phyloP scores from a whole-genome alignment of 37 sponge, comb jelly and placozoan genomes.

The Bolinopsis microptera region DNA sequence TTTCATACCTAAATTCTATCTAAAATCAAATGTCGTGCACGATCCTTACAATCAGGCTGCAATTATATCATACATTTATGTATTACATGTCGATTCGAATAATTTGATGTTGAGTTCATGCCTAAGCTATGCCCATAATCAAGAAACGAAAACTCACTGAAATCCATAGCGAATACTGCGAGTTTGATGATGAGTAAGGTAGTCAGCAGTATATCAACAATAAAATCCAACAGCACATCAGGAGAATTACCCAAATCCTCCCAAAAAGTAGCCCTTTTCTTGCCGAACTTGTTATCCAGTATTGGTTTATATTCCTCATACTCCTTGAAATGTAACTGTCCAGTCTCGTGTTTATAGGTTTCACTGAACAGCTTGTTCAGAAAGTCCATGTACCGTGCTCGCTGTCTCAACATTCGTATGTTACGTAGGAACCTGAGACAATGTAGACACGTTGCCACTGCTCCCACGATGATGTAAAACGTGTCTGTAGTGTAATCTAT shows the following conservation, averaged over 20 bases:
- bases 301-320: neutral
- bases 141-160: neutral
- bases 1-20: too few species aligned
- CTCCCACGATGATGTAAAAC: neutral
- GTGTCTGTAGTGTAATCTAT: neutral
- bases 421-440: neutral
- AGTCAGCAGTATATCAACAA: neutral
- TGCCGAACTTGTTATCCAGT: neutral
- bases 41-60: too few species aligned
- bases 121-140: too few species aligned
- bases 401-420: neutral
- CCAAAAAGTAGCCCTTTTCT: neutral
- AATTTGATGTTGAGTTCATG: too few species aligned
- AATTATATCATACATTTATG: too few species aligned
- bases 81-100: too few species aligned
- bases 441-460: neutral
- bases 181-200: slow-evolving; percentile 19
- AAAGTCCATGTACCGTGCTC: neutral
- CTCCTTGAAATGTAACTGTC: neutral
- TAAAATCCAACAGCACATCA: neutral
- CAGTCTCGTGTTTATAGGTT: neutral
- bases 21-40: too few species aligned
- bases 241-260: neutral
- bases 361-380: neutral
- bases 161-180: neutral